These are phyloP conservation scores for Adineta ricciae DNA, from an alignment of 2,888 invertebrate genomes.

Conservation along the genomic window DNA sequence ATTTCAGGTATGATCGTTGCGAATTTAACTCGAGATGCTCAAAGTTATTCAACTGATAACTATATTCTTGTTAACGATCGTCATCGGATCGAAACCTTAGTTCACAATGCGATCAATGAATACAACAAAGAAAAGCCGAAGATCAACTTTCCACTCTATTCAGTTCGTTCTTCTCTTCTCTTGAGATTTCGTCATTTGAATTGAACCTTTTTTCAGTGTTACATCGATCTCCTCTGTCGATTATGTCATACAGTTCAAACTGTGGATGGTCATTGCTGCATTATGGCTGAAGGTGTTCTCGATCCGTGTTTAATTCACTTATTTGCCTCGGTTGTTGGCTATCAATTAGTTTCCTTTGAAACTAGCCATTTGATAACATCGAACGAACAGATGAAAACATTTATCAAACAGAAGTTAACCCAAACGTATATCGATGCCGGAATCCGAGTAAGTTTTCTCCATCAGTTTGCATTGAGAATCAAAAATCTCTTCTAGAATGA, in stretches of 20 bases:
- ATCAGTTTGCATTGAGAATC: too few relatives aligned
- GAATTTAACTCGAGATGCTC: not conserved
- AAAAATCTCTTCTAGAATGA: conserved; percentile 46
- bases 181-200: not conserved
- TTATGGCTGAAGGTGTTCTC: conserved; percentile 31
- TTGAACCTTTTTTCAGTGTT: not conserved
- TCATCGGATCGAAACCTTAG: conserved; percentile 4
- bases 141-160: conserved; percentile 29
- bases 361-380: conserved; percentile 27
- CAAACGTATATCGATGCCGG: conserved; percentile 1
- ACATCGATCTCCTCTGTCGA: conserved; percentile 19
- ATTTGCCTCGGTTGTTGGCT: conserved; percentile 24
- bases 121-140: conserved; percentile 32
- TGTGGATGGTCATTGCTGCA: conserved; percentile 31
- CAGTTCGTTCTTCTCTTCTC: not conserved
- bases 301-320: conserved; percentile 24
- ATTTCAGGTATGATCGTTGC: conserved; percentile 4
- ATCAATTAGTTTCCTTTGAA: conserved; percentile 30
- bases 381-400: not conserved
- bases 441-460: not conserved
- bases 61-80: conserved; percentile 21
- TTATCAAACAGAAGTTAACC: not conserved
- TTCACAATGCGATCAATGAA: conserved; percentile 24
- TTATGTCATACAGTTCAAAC: conserved; percentile 30
- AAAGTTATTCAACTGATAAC: conserved; percentile 24